These are phyloP conservation scores for Caenorhabditis panamensis DNA, from an alignment of 2,888 invertebrate genomes.

Conservation along the genomic window DNA sequence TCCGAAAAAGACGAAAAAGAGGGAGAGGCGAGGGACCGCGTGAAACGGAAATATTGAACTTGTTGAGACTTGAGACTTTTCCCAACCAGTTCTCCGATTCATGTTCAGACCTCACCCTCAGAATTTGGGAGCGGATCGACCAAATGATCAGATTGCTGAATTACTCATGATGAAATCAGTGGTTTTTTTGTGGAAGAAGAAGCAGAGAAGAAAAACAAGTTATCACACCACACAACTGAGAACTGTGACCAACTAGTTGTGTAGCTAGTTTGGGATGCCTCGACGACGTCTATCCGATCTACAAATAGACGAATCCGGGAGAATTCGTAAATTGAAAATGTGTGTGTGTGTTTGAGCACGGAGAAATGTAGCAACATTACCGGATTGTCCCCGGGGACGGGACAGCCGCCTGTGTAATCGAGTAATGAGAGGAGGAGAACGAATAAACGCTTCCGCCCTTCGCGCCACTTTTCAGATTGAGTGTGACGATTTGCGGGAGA, in stretches of 20 bases:
- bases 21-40: no score
- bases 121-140: constrained; percentile 38
- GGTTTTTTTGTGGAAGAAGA: no score
- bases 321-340: constrained; percentile 39
- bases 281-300: no score
- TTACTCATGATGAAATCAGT: neutral
- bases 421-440: constrained; percentile 47
- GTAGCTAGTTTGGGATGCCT: neutral
- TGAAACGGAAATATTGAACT: constrained; percentile 5
- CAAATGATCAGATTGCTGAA: constrained; percentile 4
- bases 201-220: neutral
- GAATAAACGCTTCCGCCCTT: constrained; percentile 28
- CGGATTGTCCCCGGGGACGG: constrained; percentile 54
- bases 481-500: neutral
- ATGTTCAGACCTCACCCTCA: constrained; percentile 9
- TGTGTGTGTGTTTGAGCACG: constrained; percentile 24
- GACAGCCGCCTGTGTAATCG: constrained; percentile 58
- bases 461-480: constrained; percentile 1
- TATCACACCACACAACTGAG: no score
- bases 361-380: constrained; percentile 45
- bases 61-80: neutral
- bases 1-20: neutral
- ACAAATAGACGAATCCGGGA: constrained; percentile 21
- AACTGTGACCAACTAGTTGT: neutral
- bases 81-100: neutral